Percentiles rank a stretch among this genome's conserved stretches.
Conservation (phyloP, 2,113 vertebrate genomes). For the Trichechus manatus region DNA sequence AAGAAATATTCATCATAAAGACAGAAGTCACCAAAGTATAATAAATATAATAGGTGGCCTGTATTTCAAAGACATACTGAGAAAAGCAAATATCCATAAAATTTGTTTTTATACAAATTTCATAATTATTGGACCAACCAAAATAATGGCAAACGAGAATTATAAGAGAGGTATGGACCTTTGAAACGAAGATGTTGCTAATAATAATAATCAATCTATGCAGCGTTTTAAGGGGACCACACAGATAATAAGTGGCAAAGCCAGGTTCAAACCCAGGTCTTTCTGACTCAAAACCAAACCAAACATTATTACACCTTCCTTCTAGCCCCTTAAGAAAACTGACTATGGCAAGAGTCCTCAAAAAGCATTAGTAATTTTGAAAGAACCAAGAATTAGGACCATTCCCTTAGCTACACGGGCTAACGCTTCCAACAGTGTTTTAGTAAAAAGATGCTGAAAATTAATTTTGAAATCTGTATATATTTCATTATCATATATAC, state of each 20-base stretch:
- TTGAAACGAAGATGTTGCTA: neutral
- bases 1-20: constrained; percentile 28
- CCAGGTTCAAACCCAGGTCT: neutral
- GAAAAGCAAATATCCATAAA: neutral
- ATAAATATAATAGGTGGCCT: neutral
- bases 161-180: neutral
- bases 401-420: neutral
- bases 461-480: neutral
- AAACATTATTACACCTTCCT: neutral
- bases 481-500: neutral
- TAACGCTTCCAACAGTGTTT: neutral
- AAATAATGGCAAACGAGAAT: neutral
- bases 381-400: neutral
- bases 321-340: neutral
- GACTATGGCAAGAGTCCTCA: neutral
- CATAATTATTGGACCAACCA: neutral
- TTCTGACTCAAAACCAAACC: neutral
- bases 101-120: neutral
- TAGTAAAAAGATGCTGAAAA: neutral
- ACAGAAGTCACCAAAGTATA: neutral
- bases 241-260: neutral
- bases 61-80: neutral
- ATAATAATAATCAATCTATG: neutral
- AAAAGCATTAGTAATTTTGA: neutral
- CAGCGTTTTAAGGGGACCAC: neutral